phyloP scores from a whole-genome alignment of 2,888 invertebrate species.

The Ormyrus thymus region DNA sequence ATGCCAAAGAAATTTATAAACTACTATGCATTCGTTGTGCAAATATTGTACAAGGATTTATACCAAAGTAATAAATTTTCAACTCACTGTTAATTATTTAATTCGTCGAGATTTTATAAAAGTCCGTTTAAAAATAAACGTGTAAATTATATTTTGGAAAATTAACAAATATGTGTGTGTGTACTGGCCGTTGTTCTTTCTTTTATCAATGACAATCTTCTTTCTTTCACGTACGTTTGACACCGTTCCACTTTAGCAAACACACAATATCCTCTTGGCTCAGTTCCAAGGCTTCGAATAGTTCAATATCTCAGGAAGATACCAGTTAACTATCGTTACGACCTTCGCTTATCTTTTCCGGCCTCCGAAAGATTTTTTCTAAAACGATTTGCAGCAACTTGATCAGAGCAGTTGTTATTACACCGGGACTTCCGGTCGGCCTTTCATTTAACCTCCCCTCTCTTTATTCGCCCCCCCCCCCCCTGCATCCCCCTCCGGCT shows the following conservation, averaged over 20 bases:
- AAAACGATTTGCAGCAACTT: too few relatives aligned
- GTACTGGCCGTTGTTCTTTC: background rate
- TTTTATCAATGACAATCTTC: background rate
- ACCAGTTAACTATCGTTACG: slow-evolving; percentile 17
- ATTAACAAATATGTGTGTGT: too few relatives aligned
- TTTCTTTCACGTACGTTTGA: background rate
- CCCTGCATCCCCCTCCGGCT: too few relatives aligned
- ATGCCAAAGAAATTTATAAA: background rate
- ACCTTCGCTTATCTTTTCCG: background rate
- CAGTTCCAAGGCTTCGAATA: slow-evolving; percentile 29
- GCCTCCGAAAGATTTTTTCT: slow-evolving; percentile 13
- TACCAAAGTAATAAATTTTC: too few relatives aligned
- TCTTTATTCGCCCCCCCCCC: too few relatives aligned
- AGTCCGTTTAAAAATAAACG: too few relatives aligned
- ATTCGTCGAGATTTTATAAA: too few relatives aligned
- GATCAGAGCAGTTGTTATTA: slow-evolving; percentile 1
- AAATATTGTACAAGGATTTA: too few relatives aligned
- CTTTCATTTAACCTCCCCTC: background rate
- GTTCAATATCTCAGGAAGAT: slow-evolving; percentile 37
- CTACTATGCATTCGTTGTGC: too few relatives aligned
- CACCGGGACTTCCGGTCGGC: background rate
- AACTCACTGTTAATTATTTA: too few relatives aligned
- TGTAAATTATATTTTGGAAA: too few relatives aligned
- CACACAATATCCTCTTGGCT: slow-evolving; percentile 34
- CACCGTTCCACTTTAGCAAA: slow-evolving; percentile 29